phyloP scores from a whole-genome alignment of 2,797 vertebrate species.

The Melanogrammus aeglefinus region DNA sequence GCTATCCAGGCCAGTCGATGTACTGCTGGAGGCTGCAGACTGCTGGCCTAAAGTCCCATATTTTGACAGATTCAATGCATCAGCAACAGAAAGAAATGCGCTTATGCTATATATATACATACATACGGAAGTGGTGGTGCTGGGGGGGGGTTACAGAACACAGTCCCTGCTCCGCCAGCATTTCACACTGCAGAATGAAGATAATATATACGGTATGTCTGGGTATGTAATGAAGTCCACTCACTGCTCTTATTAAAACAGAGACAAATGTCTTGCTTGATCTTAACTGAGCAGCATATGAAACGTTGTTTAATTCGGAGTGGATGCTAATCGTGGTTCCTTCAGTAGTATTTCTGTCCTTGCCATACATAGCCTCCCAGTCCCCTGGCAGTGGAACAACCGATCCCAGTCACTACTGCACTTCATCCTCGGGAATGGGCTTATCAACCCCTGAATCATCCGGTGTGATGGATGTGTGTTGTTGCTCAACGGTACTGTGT shows the following conservation, averaged over 20 bases:
- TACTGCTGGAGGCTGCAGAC: neutral
- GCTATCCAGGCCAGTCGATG: neutral
- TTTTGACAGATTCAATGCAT: neutral
- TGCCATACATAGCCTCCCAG: neutral
- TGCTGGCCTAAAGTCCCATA: neutral
- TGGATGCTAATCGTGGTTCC: neutral
- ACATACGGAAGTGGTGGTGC: neutral
- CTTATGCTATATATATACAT: neutral
- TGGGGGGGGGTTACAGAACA: neutral
- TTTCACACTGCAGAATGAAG: neutral
- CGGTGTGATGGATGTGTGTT: neutral
- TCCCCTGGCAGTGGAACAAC: neutral
- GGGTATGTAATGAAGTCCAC: neutral
- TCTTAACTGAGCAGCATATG: neutral
- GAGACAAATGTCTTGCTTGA: neutral
- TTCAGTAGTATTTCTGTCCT: neutral
- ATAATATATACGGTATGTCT: neutral
- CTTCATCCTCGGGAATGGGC: neutral
- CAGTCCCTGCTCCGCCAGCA: neutral
- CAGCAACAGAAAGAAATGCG: neutral
- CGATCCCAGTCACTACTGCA: neutral
- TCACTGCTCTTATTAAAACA: neutral
- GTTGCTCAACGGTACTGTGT: neutral
- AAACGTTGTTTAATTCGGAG: neutral
- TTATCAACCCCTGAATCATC: neutral